Conservation (phyloP, 2,113 vertebrate genomes). For the Eubucco bourcierii region DNA sequence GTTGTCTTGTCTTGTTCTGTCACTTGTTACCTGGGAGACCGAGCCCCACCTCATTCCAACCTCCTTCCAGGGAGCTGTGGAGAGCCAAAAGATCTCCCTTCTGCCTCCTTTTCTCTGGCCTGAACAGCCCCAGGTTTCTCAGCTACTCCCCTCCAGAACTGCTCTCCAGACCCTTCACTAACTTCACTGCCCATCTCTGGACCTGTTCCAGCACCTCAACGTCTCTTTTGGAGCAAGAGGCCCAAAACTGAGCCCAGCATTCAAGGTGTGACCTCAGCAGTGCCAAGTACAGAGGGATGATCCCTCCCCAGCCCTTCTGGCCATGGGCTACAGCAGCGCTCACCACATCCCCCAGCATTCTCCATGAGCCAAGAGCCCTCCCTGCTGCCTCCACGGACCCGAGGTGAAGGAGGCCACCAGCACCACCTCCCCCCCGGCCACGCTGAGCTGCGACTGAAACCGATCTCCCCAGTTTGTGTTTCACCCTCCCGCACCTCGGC, state of each 20-base stretch:
- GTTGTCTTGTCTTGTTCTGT: not conserved
- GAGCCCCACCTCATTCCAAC: not conserved
- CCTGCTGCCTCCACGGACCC: fast-evolving
- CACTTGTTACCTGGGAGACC: not conserved
- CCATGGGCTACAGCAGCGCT: not conserved
- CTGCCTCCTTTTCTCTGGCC: not conserved
- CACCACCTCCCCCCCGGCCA: too few species aligned
- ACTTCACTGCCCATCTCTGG: not conserved
- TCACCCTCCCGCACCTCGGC: not conserved
- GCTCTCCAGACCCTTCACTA: not conserved
- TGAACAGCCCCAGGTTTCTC: not conserved
- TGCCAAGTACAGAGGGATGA: not conserved
- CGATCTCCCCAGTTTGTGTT: not conserved
- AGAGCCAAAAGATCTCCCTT: not conserved
- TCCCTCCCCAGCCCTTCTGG: not conserved
- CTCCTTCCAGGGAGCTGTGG: not conserved
- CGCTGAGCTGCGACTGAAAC: not conserved
- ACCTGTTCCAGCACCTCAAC: not conserved
- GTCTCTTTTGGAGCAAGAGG: not conserved
- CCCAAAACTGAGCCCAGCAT: not conserved
- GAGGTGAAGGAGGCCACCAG: not conserved
- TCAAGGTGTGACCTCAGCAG: not conserved
- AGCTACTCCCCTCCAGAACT: not conserved
- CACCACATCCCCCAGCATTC: not conserved
- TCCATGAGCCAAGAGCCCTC: not conserved